Conservation (phyloP, 2,113 vertebrate genomes). For the Chiloscyllium plagiosum region DNA sequence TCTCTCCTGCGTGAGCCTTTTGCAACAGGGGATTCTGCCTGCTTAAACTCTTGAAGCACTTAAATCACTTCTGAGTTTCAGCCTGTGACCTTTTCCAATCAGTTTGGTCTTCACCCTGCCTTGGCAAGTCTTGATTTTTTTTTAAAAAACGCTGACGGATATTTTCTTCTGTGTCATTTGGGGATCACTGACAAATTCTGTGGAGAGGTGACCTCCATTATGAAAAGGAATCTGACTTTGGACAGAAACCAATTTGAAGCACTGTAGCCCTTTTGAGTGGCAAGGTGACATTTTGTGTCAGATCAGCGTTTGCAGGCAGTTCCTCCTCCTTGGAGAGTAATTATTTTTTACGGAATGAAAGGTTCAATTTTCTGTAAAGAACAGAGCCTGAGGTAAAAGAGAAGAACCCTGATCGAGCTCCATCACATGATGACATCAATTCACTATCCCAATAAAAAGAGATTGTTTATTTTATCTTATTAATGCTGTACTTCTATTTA, state of each 20-base stretch:
- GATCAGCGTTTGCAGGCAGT: slow-evolving; percentile 73
- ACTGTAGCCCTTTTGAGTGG: slow-evolving; percentile 54
- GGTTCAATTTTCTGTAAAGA: slow-evolving; percentile 83
- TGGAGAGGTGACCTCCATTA: slow-evolving; percentile 60
- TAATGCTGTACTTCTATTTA: background rate
- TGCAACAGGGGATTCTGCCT: slow-evolving; percentile 11
- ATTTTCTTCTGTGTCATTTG: slow-evolving; percentile 50
- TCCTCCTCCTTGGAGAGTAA: slow-evolving; percentile 74
- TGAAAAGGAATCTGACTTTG: slow-evolving; percentile 47
- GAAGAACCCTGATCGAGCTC: slow-evolving; percentile 44
- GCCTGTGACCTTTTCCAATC: slow-evolving; percentile 27
- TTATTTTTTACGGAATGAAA: slow-evolving; percentile 77
- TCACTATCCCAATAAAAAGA: slow-evolving; percentile 45
- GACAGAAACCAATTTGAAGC: slow-evolving; percentile 48
- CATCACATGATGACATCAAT: slow-evolving; percentile 39
- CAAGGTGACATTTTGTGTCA: slow-evolving; percentile 88
- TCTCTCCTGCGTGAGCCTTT: background rate
- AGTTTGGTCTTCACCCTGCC: slow-evolving; percentile 21
- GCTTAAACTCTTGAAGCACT: slow-evolving; percentile 13
- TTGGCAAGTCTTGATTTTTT: slow-evolving; percentile 33
- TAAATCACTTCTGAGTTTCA: slow-evolving; percentile 20
- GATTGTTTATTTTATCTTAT: slow-evolving; percentile 27
- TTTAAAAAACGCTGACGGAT: slow-evolving; percentile 50
- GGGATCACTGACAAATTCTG: slow-evolving; percentile 53
- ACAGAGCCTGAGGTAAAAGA: slow-evolving; percentile 56